Percentiles rank a stretch among this genome's conserved stretches.
These are phyloP conservation scores for Euwallacea similis DNA, from an alignment of 1,140 invertebrate species.

Conservation along the genomic window DNA sequence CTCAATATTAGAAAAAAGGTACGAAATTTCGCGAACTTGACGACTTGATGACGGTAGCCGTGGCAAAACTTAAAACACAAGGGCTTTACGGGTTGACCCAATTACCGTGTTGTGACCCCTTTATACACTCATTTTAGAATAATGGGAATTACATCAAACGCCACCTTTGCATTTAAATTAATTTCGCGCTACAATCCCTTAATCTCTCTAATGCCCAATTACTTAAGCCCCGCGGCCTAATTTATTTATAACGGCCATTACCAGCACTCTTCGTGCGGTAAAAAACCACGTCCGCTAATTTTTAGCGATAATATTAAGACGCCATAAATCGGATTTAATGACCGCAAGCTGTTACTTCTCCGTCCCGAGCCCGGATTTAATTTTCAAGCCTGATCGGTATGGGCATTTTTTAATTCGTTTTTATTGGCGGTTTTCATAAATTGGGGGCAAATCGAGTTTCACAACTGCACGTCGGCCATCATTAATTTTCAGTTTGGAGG, in stretches of 20 bases:
- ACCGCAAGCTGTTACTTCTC: constrained; percentile 20
- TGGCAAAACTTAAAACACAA: too few relatives aligned
- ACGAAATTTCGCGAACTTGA: too few relatives aligned
- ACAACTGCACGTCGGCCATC: neutral
- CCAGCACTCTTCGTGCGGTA: constrained; percentile 1
- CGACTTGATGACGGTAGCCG: too few relatives aligned
- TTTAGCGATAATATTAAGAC: constrained; percentile 11
- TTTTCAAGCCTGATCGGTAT: neutral
- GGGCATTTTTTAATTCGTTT: constrained; percentile 11
- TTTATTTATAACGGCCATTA: constrained; percentile 7
- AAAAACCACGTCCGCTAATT: constrained; percentile 17
- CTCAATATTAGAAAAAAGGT: too few relatives aligned
- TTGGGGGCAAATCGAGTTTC: neutral
- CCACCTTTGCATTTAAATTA: neutral
- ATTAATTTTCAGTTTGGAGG: neutral
- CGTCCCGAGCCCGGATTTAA: neutral
- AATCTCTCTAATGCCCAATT: constrained; percentile 2
- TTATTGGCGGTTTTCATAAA: constrained; percentile 5
- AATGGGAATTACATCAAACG: neutral
- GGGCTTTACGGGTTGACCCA: too few relatives aligned
- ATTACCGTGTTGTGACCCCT: too few relatives aligned
- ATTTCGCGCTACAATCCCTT: neutral
- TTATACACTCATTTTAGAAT: too few relatives aligned
- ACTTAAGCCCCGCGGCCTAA: neutral
- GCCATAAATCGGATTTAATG: constrained; percentile 22